These are phyloP conservation scores for Neopelma chrysocephalum DNA, from an alignment of 2,797 vertebrate species.

Conservation along the genomic window DNA sequence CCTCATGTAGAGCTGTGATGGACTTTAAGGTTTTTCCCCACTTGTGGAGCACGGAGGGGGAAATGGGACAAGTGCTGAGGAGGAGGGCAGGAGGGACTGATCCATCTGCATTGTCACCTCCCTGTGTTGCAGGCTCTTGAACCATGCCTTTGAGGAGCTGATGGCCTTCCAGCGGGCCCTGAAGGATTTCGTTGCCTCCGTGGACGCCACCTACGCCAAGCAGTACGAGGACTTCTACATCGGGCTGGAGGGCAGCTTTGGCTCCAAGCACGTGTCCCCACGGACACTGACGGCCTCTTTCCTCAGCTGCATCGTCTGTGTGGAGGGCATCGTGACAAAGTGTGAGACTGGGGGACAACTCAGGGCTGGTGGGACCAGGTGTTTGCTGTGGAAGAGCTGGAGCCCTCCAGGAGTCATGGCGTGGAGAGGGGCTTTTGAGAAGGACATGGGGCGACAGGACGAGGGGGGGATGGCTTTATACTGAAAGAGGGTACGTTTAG, in stretches of 20 bases:
- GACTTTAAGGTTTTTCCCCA: neutral
- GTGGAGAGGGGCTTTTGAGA: neutral
- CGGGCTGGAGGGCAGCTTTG: conserved; percentile 95
- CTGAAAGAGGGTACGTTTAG: neutral
- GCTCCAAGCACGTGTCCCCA: conserved; percentile 90
- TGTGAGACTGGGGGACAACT: conserved; percentile 77
- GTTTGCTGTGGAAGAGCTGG: neutral
- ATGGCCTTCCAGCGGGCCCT: conserved; percentile 91
- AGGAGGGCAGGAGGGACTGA: neutral
- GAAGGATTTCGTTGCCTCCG: conserved; percentile 90
- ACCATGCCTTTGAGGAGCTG: conserved; percentile 89
- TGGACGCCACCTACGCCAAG: conserved; percentile 94
- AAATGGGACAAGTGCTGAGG: neutral
- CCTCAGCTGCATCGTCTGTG: conserved; percentile 92
- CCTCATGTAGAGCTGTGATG: neutral
- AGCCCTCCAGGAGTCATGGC: neutral
- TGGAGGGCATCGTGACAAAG: conserved; percentile 97
- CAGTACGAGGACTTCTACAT: conserved; percentile 96
- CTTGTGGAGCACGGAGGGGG: accelerated
- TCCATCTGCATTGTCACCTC: neutral
- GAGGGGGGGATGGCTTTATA: neutral
- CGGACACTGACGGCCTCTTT: conserved; percentile 90
- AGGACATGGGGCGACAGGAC: neutral
- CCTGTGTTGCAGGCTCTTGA: conserved; percentile 82
- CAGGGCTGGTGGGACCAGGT: neutral